These are phyloP conservation scores for Pluvialis apricaria DNA, from an alignment of 2,113 vertebrate species.

Conservation along the genomic window DNA sequence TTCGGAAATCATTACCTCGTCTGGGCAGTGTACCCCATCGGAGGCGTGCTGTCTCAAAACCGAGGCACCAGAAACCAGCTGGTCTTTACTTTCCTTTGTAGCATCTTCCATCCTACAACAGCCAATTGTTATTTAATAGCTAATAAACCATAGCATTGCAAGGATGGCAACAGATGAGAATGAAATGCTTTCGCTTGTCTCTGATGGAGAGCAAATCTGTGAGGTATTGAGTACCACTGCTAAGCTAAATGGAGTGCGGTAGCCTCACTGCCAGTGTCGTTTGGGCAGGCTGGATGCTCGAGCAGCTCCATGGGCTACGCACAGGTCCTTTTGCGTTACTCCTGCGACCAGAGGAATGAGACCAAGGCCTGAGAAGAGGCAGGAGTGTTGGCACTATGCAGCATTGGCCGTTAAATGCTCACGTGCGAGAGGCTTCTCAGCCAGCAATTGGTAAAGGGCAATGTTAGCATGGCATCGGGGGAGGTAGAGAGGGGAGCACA, in stretches of 20 bases:
- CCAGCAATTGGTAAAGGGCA: rapidly evolving
- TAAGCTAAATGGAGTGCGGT: rapidly evolving
- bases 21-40: background rate
- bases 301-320: background rate
- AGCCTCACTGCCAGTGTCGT: rapidly evolving
- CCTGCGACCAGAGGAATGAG: background rate
- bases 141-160: background rate
- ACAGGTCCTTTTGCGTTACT: background rate
- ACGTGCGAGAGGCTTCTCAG: background rate
- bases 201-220: background rate
- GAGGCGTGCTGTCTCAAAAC: background rate
- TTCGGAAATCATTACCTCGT: background rate
- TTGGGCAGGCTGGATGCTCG: background rate
- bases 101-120: background rate
- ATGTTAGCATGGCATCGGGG: background rate
- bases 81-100: background rate
- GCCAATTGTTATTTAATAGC: background rate
- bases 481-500: background rate
- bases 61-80: background rate
- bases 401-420: background rate
- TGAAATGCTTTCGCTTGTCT: background rate
- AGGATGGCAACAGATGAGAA: background rate
- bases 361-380: background rate
- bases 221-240: background rate
- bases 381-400: background rate